These are phyloP conservation scores for Thymelicus sylvestris DNA, from an alignment of 2,888 invertebrate species.

Conservation along the genomic window DNA sequence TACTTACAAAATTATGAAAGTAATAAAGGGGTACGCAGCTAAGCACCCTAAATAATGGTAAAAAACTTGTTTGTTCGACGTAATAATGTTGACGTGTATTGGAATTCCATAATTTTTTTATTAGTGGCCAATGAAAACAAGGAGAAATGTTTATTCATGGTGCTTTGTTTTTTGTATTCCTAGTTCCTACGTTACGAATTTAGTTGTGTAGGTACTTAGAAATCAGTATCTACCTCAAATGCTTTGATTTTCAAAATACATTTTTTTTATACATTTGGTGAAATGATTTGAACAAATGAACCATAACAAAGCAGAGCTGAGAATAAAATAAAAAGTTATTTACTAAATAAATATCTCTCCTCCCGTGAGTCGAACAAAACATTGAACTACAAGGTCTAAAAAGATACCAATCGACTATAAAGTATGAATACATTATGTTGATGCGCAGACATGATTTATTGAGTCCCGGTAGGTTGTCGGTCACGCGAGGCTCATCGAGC, in stretches of 20 bases:
- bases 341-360: too few species aligned
- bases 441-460: slow-evolving; percentile 29
- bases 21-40: slow-evolving; percentile 14
- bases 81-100: slow-evolving; percentile 10
- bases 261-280: too few species aligned
- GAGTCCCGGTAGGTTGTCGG: slow-evolving; percentile 11
- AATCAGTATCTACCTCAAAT: not conserved
- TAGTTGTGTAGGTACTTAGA: not conserved
- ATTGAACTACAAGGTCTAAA: not conserved
- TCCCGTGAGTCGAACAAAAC: not conserved
- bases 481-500: slow-evolving; percentile 23
- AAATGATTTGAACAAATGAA: too few species aligned
- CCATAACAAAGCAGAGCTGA: too few species aligned
- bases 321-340: too few species aligned
- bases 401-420: not conserved
- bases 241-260: too few species aligned
- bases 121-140: not conserved
- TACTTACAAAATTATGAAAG: slow-evolving; percentile 24
- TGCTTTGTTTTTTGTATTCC: not conserved
- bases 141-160: not conserved
- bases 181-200: too few species aligned
- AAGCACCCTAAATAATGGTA: slow-evolving; percentile 8
- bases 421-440: slow-evolving; percentile 25
- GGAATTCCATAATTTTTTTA: slow-evolving; percentile 14
- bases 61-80: slow-evolving; percentile 19